A percentile compares a stretch with the other conserved stretches of the same genome.
Evolutionary conservation across 2,797 vertebrate species (phyloP).

Genomic region (Notolepis coatsorum): DNA sequence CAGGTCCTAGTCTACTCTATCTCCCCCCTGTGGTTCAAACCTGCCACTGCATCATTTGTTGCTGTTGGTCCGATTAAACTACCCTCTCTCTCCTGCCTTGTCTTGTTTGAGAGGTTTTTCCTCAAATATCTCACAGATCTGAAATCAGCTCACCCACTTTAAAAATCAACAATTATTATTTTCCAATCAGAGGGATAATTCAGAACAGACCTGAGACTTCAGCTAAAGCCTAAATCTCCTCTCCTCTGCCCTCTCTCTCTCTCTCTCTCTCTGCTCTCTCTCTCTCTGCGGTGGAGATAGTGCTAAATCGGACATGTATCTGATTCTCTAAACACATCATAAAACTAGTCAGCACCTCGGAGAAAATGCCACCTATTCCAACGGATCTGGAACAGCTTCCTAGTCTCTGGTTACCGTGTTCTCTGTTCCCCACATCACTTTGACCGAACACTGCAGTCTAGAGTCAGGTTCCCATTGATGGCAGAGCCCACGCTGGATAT

Average conservation of each 20-base stretch:
- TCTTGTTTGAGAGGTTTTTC: not conserved
- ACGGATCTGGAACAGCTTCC: conserved; percentile 25
- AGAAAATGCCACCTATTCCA: conserved; percentile 23
- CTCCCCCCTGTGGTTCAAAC: conserved; percentile 33
- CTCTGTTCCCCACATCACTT: not conserved
- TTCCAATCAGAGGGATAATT: no score
- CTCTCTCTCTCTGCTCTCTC: no score
- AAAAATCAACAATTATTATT: no score
- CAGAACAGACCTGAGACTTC: no score
- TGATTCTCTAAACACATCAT: conserved; percentile 70
- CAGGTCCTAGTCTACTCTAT: not conserved
- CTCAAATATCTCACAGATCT: no score
- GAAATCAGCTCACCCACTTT: no score
- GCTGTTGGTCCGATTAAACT: conserved; percentile 21
- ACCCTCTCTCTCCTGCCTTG: not conserved
- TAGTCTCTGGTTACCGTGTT: not conserved
- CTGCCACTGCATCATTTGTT: conserved; percentile 7
- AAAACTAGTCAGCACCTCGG: conserved; percentile 63
- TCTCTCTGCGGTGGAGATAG: conserved; percentile 41
- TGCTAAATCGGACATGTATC: conserved; percentile 53
- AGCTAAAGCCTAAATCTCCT: no score
- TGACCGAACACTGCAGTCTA: not conserved
- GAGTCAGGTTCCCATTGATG: not conserved
- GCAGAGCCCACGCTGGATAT: not conserved
- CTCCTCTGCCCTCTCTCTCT: no score